Evolutionary conservation across 1,140 invertebrate species (phyloP).

Genomic region (Drosophila tsacasi): DNA sequence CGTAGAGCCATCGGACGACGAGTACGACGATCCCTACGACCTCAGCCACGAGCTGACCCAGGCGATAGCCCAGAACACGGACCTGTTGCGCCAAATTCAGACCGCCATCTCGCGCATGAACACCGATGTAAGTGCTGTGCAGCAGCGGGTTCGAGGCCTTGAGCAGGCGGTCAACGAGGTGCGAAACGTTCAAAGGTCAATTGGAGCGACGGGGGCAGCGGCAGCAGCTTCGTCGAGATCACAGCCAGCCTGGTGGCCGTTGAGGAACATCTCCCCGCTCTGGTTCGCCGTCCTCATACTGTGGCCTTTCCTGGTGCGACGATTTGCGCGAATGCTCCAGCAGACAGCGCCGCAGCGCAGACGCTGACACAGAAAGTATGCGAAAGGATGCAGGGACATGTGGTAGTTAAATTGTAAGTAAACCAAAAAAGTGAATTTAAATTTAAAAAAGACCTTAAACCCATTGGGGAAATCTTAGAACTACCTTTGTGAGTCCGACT

Average conservation of each 20-base stretch:
- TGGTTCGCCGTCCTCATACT: constrained; percentile 87
- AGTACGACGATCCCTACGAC: constrained; percentile 92
- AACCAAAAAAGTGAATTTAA: too few relatives aligned
- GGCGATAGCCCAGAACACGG: constrained; percentile 66
- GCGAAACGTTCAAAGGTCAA: constrained; percentile 42
- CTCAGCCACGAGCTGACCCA: constrained; percentile 85
- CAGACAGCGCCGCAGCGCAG: constrained; percentile 40
- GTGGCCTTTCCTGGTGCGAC: constrained; percentile 87
- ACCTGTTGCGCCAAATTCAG: constrained; percentile 83
- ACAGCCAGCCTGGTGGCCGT: constrained; percentile 86
- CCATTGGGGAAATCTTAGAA: background rate
- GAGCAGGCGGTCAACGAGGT: constrained; percentile 78
- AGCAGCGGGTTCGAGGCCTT: constrained; percentile 82
- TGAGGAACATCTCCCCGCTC: constrained; percentile 86
- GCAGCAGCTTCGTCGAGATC: background rate
- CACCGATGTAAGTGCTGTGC: constrained; percentile 84
- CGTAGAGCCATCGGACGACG: constrained; percentile 90
- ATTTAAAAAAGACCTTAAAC: background rate
- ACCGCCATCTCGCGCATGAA: constrained; percentile 85
- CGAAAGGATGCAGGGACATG: constrained; percentile 25
- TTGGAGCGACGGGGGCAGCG: constrained; percentile 5
- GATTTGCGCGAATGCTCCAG: constrained; percentile 56
- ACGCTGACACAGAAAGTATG: constrained; percentile 49
- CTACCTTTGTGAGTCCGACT: background rate
- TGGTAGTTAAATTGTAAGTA: constrained; percentile 76